Evolutionary conservation across 2,113 vertebrate genomes (phyloP), one percentile per base, ranked within the genome.

Genomic region (Etheostoma spectabile): DNA sequence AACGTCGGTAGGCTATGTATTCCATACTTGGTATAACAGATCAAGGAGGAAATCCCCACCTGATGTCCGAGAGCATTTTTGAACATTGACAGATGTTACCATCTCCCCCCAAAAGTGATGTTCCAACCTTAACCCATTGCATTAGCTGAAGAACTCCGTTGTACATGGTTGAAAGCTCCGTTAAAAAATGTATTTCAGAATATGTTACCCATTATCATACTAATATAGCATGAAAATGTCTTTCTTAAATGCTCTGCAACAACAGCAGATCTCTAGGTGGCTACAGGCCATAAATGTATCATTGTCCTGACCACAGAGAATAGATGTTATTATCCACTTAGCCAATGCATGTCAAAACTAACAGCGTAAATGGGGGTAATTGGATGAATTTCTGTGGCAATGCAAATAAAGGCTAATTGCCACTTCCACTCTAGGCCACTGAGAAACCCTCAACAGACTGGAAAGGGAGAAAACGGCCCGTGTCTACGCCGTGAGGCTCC

Each of bases 361-460:
- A 75, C 51, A 21, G 18, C 69, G 76, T 87, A 88, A 91, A 90
- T 85, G 79, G 71, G 77, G 77, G 52, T 91, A 89, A 92, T 90
- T 91, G 88, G 82, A 86, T 76, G 74, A 66, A 82, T 62, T 90
- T 89, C 76, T 74, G 80, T 27, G 63, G 79, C 81, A 78, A 87
- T 87, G 88, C 78, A 86, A 86, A 91, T 86, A 86, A 85, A 89
- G 77, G 80, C 75, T 92, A 90, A 90, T 86, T 91, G 67, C 84
- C 68, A 79, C 87, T 85, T 90, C 79, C 81, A 74, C 84, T 86
- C 57, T 61, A 71, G 86, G 87, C 83, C 86, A 85, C 33, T 3
- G 51, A 82, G 72, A 86, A 74, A 85, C 82, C 59, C 49, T 82
- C 72, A 42, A 77, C 61, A 8, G 16, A 77, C 56, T 84, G 53